phyloP scores from a whole-genome alignment of 2,888 invertebrate genomes.

The Cheilosia soror region DNA sequence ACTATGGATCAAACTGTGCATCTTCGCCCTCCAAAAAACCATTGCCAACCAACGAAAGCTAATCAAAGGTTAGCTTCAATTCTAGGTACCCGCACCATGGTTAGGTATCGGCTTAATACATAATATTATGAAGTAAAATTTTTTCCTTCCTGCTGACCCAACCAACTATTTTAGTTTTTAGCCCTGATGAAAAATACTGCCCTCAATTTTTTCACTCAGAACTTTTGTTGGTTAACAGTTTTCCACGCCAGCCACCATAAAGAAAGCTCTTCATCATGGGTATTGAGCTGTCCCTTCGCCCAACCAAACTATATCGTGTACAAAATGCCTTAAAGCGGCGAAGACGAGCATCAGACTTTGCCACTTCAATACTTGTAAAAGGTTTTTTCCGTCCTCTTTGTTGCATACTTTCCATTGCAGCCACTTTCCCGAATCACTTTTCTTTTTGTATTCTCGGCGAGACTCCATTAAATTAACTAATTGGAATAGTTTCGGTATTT shows the following conservation, averaged over 20 bases:
- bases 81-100: not conserved
- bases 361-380: constrained; percentile 62
- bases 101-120: not conserved
- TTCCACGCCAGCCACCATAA: constrained; percentile 1
- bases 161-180: not conserved
- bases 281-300: not conserved
- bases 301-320: constrained; percentile 8
- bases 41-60: no score
- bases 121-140: not conserved
- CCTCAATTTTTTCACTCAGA: not conserved
- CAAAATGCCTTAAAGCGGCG: constrained; percentile 12
- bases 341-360: constrained; percentile 53
- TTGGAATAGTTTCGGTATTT: constrained; percentile 59
- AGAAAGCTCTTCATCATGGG: constrained; percentile 41
- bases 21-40: no score
- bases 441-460: constrained; percentile 5
- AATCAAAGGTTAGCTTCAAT: not conserved
- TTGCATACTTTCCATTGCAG: constrained; percentile 29
- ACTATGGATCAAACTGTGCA: no score
- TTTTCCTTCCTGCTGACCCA: not conserved
- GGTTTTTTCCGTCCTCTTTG: constrained; percentile 31
- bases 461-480: constrained; percentile 67
- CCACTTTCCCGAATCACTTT: constrained; percentile 39
- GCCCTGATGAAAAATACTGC: not conserved
- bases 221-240: not conserved